phyloP scores from a whole-genome alignment of 2,888 invertebrate genomes.

The Nomada fucata region DNA sequence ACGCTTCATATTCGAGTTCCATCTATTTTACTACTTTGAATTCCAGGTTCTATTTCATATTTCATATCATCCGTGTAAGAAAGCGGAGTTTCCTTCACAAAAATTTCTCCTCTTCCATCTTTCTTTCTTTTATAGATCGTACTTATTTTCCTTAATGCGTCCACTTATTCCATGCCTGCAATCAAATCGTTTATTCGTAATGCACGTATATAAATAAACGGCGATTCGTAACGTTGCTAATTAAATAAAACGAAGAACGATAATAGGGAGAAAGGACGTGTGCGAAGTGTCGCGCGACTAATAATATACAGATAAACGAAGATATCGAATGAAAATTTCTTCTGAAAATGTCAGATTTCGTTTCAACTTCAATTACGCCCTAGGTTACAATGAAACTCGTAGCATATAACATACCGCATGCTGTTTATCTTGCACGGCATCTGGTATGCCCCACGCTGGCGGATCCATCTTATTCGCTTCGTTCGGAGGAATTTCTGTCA shows the following conservation, averaged over 20 bases:
- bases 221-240: not conserved
- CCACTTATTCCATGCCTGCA: slow-evolving; percentile 86
- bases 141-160: slow-evolving; percentile 77
- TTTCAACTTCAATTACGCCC: not conserved
- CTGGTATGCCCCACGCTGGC: slow-evolving; percentile 81
- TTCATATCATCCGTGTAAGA: slow-evolving; percentile 68
- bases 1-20: slow-evolving; percentile 72
- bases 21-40: slow-evolving; percentile 72
- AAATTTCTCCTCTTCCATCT: slow-evolving; percentile 53
- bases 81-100: slow-evolving; percentile 62
- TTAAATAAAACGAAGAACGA: too few relatives aligned
- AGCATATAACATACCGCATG: slow-evolving; percentile 78
- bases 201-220: not conserved
- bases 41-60: slow-evolving; percentile 66
- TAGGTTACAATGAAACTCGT: not conserved
- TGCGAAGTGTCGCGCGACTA: not conserved
- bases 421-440: slow-evolving; percentile 81
- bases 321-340: not conserved
- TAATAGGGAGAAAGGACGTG: not conserved
- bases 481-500: slow-evolving; percentile 79
- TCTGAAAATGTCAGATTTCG: not conserved
- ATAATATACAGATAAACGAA: not conserved
- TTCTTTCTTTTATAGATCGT: slow-evolving; percentile 33
- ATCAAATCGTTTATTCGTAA: slow-evolving; percentile 64
- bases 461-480: slow-evolving; percentile 80